These are phyloP conservation scores for Bombus cullumanus DNA, from an alignment of 1,140 invertebrate species.

Conservation along the genomic window DNA sequence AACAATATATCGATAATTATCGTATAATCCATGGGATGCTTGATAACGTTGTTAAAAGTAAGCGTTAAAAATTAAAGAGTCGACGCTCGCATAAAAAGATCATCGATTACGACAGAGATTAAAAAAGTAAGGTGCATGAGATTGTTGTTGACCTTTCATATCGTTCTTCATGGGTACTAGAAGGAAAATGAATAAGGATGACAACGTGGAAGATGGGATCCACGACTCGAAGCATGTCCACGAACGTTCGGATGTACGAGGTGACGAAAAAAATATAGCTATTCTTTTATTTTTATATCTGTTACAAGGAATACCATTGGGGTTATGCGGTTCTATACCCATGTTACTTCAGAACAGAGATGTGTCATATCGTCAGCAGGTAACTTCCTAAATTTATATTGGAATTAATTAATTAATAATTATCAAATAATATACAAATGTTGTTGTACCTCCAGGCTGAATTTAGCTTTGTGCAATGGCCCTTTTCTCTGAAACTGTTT, in stretches of 20 bases:
- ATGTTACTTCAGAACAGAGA: slow-evolving; percentile 96
- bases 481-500: slow-evolving; percentile 97
- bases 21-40: background rate
- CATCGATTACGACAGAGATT: background rate
- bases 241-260: slow-evolving; percentile 85
- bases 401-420: too few species aligned
- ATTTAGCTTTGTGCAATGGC: slow-evolving; percentile 99
- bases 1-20: background rate
- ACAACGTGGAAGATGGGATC: slow-evolving; percentile 61
- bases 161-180: slow-evolving; percentile 44
- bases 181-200: slow-evolving; percentile 63
- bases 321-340: slow-evolving; percentile 95
- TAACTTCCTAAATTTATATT: slow-evolving; percentile 63
- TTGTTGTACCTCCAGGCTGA: slow-evolving; percentile 88
- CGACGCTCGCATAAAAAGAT: background rate
- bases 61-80: background rate
- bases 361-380: slow-evolving; percentile 93
- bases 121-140: background rate
- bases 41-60: slow-evolving; percentile 22
- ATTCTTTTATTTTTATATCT: slow-evolving; percentile 96
- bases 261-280: slow-evolving; percentile 90
- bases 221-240: slow-evolving; percentile 41
- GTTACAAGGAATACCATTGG: slow-evolving; percentile 98
- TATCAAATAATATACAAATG: background rate
- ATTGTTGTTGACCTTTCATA: background rate